These are phyloP conservation scores for Gorsachius magnificus DNA, from an alignment of 2,797 vertebrate genomes.

Conservation along the genomic window DNA sequence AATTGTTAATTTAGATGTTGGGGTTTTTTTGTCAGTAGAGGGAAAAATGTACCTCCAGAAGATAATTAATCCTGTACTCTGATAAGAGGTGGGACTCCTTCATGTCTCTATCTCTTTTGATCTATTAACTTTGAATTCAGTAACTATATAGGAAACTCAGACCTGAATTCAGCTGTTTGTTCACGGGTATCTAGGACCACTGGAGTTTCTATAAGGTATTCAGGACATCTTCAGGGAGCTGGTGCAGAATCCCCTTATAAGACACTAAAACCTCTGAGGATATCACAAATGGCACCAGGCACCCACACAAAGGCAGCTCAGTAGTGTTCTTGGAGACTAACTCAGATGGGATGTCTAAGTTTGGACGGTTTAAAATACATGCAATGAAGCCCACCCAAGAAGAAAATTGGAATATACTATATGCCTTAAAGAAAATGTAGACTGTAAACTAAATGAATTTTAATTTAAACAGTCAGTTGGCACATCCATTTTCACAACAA, in stretches of 20 bases:
- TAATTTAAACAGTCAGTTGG: not conserved
- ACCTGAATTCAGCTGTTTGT: not conserved
- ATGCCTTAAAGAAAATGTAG: not conserved
- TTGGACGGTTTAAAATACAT: not conserved
- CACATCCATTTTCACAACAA: not conserved
- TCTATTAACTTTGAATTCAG: not conserved
- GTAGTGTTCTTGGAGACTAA: not conserved
- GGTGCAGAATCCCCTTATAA: not conserved
- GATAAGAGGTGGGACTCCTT: rapidly evolving
- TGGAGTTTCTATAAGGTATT: not conserved
- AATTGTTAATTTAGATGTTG: not conserved
- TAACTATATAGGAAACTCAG: not conserved
- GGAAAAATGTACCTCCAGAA: not conserved
- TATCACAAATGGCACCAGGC: not conserved
- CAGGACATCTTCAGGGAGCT: not conserved
- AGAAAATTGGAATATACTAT: not conserved
- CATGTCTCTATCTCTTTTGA: not conserved
- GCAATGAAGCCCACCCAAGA: not conserved
- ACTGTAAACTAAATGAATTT: not conserved
- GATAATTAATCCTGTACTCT: not conserved
- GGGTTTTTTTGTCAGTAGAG: not conserved
- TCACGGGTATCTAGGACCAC: not conserved
- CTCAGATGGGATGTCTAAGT: not conserved
- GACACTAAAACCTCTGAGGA: not conserved
- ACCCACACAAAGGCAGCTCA: not conserved